Evolutionary conservation across 2,113 vertebrate species (phyloP).

Genomic region (Chloropsis hardwickii): DNA sequence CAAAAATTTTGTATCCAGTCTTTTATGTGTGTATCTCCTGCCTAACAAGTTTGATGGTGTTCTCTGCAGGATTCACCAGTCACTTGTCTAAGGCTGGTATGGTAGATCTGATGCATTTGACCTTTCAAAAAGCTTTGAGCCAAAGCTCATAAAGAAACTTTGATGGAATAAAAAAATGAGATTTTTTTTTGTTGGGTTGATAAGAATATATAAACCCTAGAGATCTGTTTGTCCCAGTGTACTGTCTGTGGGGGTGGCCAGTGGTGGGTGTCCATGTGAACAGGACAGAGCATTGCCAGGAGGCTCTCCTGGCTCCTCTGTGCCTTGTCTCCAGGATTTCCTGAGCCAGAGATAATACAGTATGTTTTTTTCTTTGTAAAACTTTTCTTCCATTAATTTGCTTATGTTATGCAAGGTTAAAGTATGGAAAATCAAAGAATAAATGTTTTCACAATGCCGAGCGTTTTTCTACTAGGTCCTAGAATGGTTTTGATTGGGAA

Average conservation of each 20-base stretch:
- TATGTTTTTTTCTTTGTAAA: background rate
- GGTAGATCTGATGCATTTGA: background rate
- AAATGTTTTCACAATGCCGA: background rate
- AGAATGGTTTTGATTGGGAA: background rate
- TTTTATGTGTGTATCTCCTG: background rate
- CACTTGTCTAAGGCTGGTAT: background rate
- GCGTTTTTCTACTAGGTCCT: background rate
- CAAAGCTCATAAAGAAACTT: background rate
- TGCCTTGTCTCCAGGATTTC: background rate
- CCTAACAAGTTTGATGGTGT: background rate
- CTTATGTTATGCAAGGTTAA: background rate
- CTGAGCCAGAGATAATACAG: background rate
- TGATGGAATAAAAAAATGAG: background rate
- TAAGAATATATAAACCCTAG: background rate
- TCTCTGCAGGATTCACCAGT: background rate
- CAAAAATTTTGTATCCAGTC: background rate
- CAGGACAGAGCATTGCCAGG: background rate
- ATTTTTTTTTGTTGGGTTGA: background rate
- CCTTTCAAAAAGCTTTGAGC: background rate
- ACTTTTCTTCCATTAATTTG: background rate
- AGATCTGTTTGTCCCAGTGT: background rate
- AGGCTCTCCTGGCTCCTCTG: background rate
- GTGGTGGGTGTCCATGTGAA: background rate
- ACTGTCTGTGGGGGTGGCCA: background rate
- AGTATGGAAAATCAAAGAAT: background rate